Conservation (phyloP, 2,113 vertebrate species). For the Puma concolor region DNA sequence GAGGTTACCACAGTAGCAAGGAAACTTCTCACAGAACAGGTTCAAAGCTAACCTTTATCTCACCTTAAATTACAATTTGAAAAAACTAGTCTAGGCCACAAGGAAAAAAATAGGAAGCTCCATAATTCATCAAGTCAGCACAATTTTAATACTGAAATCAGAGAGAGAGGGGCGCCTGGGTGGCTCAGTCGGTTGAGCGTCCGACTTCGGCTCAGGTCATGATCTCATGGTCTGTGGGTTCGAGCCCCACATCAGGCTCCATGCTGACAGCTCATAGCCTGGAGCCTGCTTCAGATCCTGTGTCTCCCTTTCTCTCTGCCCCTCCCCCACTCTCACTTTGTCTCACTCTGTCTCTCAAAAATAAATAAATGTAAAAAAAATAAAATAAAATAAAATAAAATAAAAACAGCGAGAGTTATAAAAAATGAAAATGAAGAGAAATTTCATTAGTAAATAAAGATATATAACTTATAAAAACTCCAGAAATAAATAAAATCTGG, state of each 20-base stretch:
- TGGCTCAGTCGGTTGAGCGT: too few species aligned
- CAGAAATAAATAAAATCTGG: neutral
- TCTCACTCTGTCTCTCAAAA: too few species aligned
- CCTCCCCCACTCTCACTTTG: too few species aligned
- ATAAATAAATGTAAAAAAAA: too few species aligned
- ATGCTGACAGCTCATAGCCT: too few species aligned
- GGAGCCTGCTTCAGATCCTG: too few species aligned
- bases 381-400: too few species aligned
- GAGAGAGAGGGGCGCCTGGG: neutral
- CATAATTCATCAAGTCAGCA: neutral
- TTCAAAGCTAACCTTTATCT: neutral
- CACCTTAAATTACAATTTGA: neutral
- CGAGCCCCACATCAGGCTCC: too few species aligned
- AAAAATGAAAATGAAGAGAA: neutral
- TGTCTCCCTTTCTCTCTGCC: too few species aligned
- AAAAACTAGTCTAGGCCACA: neutral
- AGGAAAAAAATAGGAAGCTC: neutral
- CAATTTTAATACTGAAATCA: neutral
- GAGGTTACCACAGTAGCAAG: neutral
- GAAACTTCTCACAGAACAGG: neutral
- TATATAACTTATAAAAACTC: neutral
- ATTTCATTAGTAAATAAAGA: neutral
- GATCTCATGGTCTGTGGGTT: too few species aligned
- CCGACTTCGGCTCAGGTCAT: too few species aligned
- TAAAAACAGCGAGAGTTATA: neutral